These are phyloP conservation scores for Corythoichthys intestinalis DNA, from an alignment of 2,113 vertebrate genomes.

Conservation along the genomic window DNA sequence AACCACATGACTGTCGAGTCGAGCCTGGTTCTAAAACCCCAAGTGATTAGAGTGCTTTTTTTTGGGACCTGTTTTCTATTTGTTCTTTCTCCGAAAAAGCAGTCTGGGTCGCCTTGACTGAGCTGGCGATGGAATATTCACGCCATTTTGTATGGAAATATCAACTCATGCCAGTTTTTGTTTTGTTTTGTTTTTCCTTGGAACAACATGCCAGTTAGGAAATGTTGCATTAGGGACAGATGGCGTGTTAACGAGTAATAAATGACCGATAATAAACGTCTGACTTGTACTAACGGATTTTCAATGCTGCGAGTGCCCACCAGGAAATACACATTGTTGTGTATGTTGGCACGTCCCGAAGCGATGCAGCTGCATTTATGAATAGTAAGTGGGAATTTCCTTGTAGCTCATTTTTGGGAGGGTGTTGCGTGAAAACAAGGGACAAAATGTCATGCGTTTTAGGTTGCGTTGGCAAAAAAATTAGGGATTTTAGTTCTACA, in stretches of 20 bases:
- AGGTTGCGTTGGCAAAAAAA: no score
- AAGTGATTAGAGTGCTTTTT: background rate
- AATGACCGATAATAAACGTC: background rate
- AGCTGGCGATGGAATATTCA: background rate
- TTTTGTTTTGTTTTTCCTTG: background rate
- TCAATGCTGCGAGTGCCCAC: background rate
- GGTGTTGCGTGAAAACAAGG: background rate
- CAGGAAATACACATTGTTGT: background rate
- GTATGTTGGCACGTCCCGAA: background rate
- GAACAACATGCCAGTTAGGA: background rate
- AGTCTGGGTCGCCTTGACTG: background rate
- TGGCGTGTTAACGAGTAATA: background rate
- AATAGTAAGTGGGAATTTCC: background rate
- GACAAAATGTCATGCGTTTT: no score
- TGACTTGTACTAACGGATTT: background rate
- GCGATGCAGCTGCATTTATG: background rate
- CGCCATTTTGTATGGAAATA: no score
- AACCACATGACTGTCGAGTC: conserved; percentile 29
- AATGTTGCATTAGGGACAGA: background rate
- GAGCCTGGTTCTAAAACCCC: background rate
- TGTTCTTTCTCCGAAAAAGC: background rate
- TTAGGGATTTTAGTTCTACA: no score
- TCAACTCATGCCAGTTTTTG: background rate
- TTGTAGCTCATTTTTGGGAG: background rate
- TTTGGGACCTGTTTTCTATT: background rate